A percentile compares a stretch with the other conserved stretches of the same genome.
Conservation (phyloP, 2,888 invertebrate genomes). For the Serrognathus titanus region DNA sequence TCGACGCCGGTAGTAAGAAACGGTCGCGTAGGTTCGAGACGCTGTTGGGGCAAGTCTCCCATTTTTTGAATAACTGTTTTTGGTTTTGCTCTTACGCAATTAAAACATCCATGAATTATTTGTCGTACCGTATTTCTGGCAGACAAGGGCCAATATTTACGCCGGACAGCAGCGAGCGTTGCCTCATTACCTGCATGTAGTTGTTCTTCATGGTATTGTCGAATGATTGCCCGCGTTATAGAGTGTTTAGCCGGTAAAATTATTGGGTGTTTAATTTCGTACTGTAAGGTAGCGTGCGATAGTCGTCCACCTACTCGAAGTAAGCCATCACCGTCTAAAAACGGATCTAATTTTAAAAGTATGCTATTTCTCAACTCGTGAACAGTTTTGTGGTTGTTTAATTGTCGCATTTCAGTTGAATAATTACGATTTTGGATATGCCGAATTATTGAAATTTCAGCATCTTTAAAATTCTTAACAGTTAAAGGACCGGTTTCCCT, state of each 20-base stretch:
- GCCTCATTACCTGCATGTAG: constrained; percentile 3
- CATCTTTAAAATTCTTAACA: too few species aligned
- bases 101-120: constrained; percentile 4
- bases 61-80: background rate
- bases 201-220: background rate
- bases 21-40: constrained; percentile 3
- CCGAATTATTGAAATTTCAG: too few species aligned
- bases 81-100: constrained; percentile 11
- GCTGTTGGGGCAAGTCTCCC: constrained; percentile 9
- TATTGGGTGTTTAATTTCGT: background rate
- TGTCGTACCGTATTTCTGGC: constrained; percentile 5
- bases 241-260: background rate
- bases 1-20: constrained; percentile 15
- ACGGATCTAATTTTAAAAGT: too few species aligned
- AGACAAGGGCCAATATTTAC: constrained; percentile 15
- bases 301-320: constrained; percentile 1
- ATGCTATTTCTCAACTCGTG: too few species aligned
- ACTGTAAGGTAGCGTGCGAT: background rate
- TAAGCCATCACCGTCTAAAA: background rate
- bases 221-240: background rate
- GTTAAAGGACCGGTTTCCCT: too few species aligned
- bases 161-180: background rate
- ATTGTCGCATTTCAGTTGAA: too few species aligned
- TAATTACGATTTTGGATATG: too few species aligned
- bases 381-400: too few species aligned